Evolutionary conservation across 2,888 invertebrate genomes (phyloP), one percentile per base, ranked within the genome.

Genomic region (Thera britannica): DNA sequence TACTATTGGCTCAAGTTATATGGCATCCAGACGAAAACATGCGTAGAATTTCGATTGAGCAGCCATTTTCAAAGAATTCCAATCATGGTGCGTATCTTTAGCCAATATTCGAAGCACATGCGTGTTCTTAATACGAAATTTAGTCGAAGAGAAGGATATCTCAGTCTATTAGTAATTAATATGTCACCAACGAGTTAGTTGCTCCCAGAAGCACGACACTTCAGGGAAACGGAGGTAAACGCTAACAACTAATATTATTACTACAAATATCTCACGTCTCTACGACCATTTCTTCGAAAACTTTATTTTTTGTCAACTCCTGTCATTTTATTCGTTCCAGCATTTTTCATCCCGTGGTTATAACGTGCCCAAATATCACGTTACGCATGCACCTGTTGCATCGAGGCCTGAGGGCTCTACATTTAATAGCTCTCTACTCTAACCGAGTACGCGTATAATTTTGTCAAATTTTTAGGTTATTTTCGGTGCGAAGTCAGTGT

Each of bases 231-330:
- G 34, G 34, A 52, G 52, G 80, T 81, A 74, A 77, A 62, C 61
- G 41, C 66, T 61, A 81, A 81, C 73, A 82, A 85, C 90, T 89
- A 90, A 92, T 90, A 90, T 92, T 91, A 90, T 91, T 89, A 85
- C 83, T 77, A 84, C 89, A 90, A 90, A 90, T 88, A 87, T 88
- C 87, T 87, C 90, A 88, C 89, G 86, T 85, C 77, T 78, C 66
- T 78, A 86, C 85, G 76, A 87, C 83, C 75, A 79, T 73, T 92
- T 92, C 93, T 77, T 66, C 74, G 90, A 91, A 92, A 77, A 73
- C 57, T 68, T 71, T 79, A 38, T 83, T 81, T 81, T 88, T 86
- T 85, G 80, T 81, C 75, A 75, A 81, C 77, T 78, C 77, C 83
- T 80, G 86, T 82, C 85, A 84, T 80, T 85, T 84, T 83, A 81